Base-by-base conservation (phyloP, 2,888 invertebrate genomes). In the Scaptomyza tumidula region DNA sequence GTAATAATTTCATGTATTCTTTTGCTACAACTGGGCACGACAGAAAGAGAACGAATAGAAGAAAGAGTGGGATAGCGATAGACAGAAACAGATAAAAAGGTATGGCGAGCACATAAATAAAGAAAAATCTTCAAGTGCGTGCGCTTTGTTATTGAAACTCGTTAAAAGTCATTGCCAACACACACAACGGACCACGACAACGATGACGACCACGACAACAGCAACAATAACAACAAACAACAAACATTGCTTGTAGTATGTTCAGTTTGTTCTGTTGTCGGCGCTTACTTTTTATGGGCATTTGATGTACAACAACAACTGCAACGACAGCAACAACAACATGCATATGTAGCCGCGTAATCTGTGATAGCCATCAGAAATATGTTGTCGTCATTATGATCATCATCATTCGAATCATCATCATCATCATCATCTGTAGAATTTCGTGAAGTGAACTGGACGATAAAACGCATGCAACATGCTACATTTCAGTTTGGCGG, bases 101-200 rank as follows among this genome's bases (percentile, higher is more conserved):
- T 33, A 10, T 33, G 59, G 60, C 60, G 69, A 69, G 66, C 71
- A 80, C 75, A 86, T 86, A 86, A 82, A 83, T 80, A 88, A 83
- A 87, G 10, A 41, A 16, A 41, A 77, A 76, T 35, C 24, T 59
- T 78, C 64, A 88, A 84, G 84, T 84, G 84, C 84, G 84, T 84
- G 86, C 84, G 84, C 80, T 88, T 84, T 84, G 88, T 84, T 84
- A 84, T 86, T 88, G 84, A 84, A 86, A 84, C 84, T 86, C 78
- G 78, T 85, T 88, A 78, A 80, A 78, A 85, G 86, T 87, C 74
- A 82, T 78, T 68, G 78, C 75, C 61, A 78, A 61, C 71, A 41
- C 50, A 55, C 6, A 60, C 64, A 64, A 55, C 33, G 70, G 57
- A 71, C 57, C 58, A 68, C 68, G 62, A 68, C 57, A 33, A 71